phyloP scores from a whole-genome alignment of 2,888 invertebrate genomes.

The Phasia obesa region DNA sequence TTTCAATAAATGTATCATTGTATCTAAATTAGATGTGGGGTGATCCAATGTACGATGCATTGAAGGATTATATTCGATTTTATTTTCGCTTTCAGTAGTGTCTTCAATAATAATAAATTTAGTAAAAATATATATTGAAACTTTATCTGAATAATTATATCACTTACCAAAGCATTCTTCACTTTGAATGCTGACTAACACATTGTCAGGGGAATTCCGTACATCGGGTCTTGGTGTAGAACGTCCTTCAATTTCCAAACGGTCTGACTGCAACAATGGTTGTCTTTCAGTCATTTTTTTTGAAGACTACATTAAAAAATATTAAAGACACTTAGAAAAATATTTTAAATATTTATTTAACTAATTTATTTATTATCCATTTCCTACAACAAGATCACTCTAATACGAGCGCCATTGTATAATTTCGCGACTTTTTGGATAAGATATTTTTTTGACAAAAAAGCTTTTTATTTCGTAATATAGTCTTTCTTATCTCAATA shows the following conservation, averaged over 20 bases:
- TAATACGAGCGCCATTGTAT: too few species aligned
- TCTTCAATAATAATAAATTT: conserved; percentile 59
- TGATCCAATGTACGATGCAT: conserved; percentile 88
- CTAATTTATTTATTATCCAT: too few species aligned
- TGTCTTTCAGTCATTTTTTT: conserved; percentile 87
- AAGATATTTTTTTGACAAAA: too few species aligned
- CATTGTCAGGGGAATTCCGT: conserved; percentile 82
- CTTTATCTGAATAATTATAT: neutral
- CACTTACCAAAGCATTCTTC: conserved; percentile 79
- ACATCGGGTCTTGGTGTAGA: conserved; percentile 79
- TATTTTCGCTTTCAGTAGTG: conserved; percentile 73
- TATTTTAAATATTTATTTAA: too few species aligned
- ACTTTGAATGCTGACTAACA: conserved; percentile 81
- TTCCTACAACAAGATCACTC: too few species aligned
- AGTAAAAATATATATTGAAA: neutral
- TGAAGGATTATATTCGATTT: conserved; percentile 84
- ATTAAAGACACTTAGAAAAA: neutral
- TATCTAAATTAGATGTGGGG: conserved; percentile 91
- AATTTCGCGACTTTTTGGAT: too few species aligned
- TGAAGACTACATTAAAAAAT: conserved; percentile 52
- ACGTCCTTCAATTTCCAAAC: conserved; percentile 74
- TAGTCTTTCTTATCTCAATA: too few species aligned
- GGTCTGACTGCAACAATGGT: conserved; percentile 84
- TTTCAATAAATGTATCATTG: conserved; percentile 88
- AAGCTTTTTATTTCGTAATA: too few species aligned